Evolutionary conservation across 2,113 vertebrate species (phyloP).

Genomic region (Lontra canadensis): DNA sequence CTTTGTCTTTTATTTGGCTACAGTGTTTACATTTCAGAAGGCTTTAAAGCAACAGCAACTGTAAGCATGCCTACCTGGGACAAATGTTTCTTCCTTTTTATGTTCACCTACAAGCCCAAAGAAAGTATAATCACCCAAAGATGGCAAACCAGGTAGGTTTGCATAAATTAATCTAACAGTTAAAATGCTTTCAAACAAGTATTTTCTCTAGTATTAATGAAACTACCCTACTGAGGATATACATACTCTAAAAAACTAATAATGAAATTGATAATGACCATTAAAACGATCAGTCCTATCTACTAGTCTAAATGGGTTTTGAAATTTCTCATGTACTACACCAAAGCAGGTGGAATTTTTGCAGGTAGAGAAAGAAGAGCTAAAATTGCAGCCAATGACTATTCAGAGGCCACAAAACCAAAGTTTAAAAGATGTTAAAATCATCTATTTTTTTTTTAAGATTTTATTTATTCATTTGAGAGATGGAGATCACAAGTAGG

Average conservation of each 20-base stretch:
- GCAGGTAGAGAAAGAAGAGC: background rate
- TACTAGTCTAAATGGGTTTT: background rate
- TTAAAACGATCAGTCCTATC: background rate
- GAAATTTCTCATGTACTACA: background rate
- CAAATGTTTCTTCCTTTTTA: background rate
- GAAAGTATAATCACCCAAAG: background rate
- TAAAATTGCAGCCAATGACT: background rate
- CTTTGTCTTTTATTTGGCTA: constrained; percentile 32
- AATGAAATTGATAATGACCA: background rate
- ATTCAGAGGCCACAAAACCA: background rate
- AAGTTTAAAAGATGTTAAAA: background rate
- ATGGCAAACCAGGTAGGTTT: background rate
- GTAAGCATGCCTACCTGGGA: background rate
- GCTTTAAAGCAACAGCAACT: background rate
- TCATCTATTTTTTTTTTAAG: background rate
- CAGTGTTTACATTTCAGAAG: constrained; percentile 33
- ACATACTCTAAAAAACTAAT: background rate
- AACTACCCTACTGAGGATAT: background rate
- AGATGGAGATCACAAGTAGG: no score
- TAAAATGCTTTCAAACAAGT: constrained; percentile 1
- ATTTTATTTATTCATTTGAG: no score
- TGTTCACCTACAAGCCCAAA: background rate
- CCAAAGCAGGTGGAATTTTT: background rate
- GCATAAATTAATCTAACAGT: background rate
- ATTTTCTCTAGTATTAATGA: background rate